These are phyloP conservation scores for Cryptotermes secundus DNA, from an alignment of 1,140 invertebrate species.

Conservation along the genomic window DNA sequence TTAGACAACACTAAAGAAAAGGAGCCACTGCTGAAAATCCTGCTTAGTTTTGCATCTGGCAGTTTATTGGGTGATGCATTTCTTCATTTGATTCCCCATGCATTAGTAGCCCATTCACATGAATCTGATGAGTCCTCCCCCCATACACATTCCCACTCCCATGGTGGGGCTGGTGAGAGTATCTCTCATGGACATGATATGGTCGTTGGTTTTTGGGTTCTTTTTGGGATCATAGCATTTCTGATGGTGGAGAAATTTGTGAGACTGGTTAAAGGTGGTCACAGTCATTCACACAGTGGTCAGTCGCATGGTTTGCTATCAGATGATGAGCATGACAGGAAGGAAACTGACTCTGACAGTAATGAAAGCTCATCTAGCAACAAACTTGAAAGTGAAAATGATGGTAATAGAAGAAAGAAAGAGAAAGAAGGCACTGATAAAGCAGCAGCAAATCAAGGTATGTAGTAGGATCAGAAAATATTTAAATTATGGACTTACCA, in stretches of 20 bases:
- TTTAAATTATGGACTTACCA: too few relatives aligned
- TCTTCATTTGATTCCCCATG: slow-evolving; percentile 94
- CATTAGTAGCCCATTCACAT: slow-evolving; percentile 66
- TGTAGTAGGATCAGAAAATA: too few relatives aligned
- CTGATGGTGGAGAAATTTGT: slow-evolving; percentile 92
- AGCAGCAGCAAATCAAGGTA: not conserved
- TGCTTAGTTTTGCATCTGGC: slow-evolving; percentile 93
- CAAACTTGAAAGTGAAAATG: slow-evolving; percentile 19
- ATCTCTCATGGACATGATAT: slow-evolving; percentile 68
- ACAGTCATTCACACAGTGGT: slow-evolving; percentile 62
- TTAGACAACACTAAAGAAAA: slow-evolving; percentile 83
- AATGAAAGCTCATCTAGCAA: slow-evolving; percentile 11
- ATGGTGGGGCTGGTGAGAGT: slow-evolving; percentile 50
- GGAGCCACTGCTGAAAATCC: slow-evolving; percentile 81
- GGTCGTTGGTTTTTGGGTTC: slow-evolving; percentile 84
- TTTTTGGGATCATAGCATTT: slow-evolving; percentile 89
- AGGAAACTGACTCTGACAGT: slow-evolving; percentile 37
- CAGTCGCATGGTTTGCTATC: slow-evolving; percentile 55
- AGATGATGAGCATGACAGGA: slow-evolving; percentile 37
- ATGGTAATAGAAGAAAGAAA: not conserved
- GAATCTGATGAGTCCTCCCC: slow-evolving; percentile 51
- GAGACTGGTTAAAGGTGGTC: slow-evolving; percentile 80
- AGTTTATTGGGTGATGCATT: slow-evolving; percentile 95
- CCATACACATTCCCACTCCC: slow-evolving; percentile 53
- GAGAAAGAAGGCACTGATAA: not conserved